Evolutionary conservation across 2,888 invertebrate species (phyloP).

Genomic region (Temnothorax unifasciatus): DNA sequence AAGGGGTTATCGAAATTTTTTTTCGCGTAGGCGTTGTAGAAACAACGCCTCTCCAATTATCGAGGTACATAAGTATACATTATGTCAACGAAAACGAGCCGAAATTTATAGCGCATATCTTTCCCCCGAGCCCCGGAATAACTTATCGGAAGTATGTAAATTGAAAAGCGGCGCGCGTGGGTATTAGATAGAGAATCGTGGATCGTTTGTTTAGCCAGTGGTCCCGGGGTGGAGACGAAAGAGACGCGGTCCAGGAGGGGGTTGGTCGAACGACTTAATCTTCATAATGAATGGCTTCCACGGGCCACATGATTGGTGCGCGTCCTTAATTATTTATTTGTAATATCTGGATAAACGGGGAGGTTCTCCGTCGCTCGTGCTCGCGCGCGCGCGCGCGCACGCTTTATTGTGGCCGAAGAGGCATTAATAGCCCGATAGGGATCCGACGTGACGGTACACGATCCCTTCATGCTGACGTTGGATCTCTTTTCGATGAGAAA

Average conservation of each 20-base stretch:
- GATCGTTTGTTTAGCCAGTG: slow-evolving; percentile 64
- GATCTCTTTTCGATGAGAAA: slow-evolving; percentile 56
- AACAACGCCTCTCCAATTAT: slow-evolving; percentile 35
- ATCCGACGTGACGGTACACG: slow-evolving; percentile 73
- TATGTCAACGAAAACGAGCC: slow-evolving; percentile 58
- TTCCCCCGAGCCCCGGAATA: slow-evolving; percentile 55
- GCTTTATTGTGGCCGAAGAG: slow-evolving; percentile 54
- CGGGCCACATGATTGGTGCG: slow-evolving; percentile 59
- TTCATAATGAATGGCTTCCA: slow-evolving; percentile 74
- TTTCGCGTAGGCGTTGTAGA: slow-evolving; percentile 52
- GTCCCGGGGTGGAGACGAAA: slow-evolving; percentile 44
- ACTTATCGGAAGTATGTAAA: slow-evolving; percentile 71
- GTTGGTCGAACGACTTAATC: slow-evolving; percentile 75
- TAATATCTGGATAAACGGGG: slow-evolving; percentile 50
- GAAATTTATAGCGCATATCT: slow-evolving; percentile 63
- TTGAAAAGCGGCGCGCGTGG: slow-evolving; percentile 66
- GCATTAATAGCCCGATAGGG: slow-evolving; percentile 61
- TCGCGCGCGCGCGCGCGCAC: neutral
- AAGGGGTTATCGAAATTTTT: slow-evolving; percentile 43
- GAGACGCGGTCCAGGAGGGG: slow-evolving; percentile 41
- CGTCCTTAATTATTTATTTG: slow-evolving; percentile 77
- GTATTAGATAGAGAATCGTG: slow-evolving; percentile 43
- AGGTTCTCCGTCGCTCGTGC: slow-evolving; percentile 20
- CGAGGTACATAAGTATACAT: slow-evolving; percentile 49
- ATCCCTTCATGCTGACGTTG: slow-evolving; percentile 35